These are phyloP conservation scores for Pristionchus maxplancki DNA, from an alignment of 2,888 invertebrate species.

Conservation along the genomic window DNA sequence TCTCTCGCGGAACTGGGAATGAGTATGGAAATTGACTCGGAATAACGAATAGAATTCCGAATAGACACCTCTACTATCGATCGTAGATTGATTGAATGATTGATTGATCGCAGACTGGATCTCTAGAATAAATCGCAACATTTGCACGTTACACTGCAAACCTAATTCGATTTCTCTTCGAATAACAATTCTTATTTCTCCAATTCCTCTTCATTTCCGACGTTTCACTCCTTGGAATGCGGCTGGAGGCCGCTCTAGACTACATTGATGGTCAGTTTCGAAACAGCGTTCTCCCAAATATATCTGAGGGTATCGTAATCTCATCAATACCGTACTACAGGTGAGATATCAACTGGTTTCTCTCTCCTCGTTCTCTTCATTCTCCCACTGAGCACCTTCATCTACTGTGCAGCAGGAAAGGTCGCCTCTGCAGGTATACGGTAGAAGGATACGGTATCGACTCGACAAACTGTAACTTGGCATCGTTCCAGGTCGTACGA, in stretches of 20 bases:
- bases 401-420: neutral
- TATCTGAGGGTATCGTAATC: neutral
- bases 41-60: too few relatives aligned
- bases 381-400: neutral
- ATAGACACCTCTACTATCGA: too few relatives aligned
- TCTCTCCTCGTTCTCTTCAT: neutral
- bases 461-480: neutral
- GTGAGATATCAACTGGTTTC: neutral
- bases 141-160: too few relatives aligned
- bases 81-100: too few relatives aligned
- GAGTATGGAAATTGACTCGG: too few relatives aligned
- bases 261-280: neutral
- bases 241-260: neutral
- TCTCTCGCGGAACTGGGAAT: too few relatives aligned
- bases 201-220: neutral
- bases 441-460: neutral
- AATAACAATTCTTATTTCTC: neutral
- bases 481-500: neutral
- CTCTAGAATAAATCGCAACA: too few relatives aligned
- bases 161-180: neutral
- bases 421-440: slow-evolving; percentile 17
- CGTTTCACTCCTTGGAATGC: neutral
- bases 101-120: too few relatives aligned
- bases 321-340: neutral
- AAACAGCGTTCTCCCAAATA: neutral